Evolutionary conservation across 2,113 vertebrate species (phyloP), one percentile per base, ranked within the genome.

Genomic region (Dinomys branickii): DNA sequence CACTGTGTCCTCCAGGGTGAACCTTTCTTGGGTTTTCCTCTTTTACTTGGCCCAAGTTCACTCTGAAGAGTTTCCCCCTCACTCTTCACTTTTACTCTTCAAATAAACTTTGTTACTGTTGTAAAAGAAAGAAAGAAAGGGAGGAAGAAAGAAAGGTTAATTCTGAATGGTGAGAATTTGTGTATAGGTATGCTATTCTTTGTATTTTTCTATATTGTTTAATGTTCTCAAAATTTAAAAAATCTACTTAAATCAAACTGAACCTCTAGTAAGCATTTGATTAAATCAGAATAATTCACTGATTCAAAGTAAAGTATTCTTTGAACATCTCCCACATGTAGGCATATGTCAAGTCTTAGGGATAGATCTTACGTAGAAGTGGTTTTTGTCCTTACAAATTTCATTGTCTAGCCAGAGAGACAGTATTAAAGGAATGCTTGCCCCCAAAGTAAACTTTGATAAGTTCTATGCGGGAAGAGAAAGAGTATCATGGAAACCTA

Each of bases 391-490:
- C 41, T 95, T 87, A 87, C 3, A 75, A 24, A 86, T 73, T 52
- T 94, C 44, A 78, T 56, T 69, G 58, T 67, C 38, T 85, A 82
- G 44, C 78, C 44, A 94, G 47, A 9, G 47, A 50, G 47, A 50
- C 47, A 50, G 47, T 50, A 50, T 88, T 89, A 75, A 88, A 97
- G 4, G 20, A 90, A 93, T 56, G 77, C 12, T 65, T 30, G 75
- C 5, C 0, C 30, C 63, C 7, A 28, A 59, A 85, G 85, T 19
- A 88, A 88, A 67, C 54, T 88, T 35, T 91, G 41, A 13, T 52
- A 90, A 88, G 38, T 85, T 86, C 71, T 77, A 54, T 84, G 50
- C 82, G 47, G 24, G 35, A 85, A 88, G 81, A 95, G 63, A 81
- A 56, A 26, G 38, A 26, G 11, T 67, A 24, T 90, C 30, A 67